Percentiles rank a stretch among this genome's conserved stretches.
Evolutionary conservation across 2,113 vertebrate genomes (phyloP).

Genomic region (Pterocles burchelli): DNA sequence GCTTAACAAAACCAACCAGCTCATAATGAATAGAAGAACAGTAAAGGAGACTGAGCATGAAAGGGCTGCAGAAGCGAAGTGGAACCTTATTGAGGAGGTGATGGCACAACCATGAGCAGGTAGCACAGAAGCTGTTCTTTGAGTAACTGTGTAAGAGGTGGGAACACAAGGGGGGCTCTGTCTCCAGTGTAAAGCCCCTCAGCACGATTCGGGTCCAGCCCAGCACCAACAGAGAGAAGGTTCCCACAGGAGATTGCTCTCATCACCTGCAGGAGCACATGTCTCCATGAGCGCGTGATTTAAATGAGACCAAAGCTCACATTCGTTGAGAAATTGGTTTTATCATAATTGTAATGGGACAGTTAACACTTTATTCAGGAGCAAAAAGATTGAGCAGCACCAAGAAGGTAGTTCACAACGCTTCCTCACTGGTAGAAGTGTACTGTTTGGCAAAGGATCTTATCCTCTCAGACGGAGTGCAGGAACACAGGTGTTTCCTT

Average conservation of each 20-base stretch:
- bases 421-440: background rate
- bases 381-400: background rate
- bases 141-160: background rate
- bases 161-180: rapidly evolving
- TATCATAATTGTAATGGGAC: background rate
- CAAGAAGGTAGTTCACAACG: background rate
- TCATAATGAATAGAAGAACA: background rate
- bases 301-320: background rate
- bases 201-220: background rate
- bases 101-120: background rate
- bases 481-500: background rate
- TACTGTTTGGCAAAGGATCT: background rate
- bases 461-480: background rate
- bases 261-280: background rate
- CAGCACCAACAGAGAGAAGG: background rate
- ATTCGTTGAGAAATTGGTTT: background rate
- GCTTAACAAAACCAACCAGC: background rate
- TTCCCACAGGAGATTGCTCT: background rate
- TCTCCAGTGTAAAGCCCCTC: background rate
- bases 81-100: rapidly evolving
- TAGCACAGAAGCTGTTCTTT: background rate
- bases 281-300: background rate
- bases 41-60: background rate
- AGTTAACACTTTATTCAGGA: background rate
- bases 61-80: background rate